phyloP scores from a whole-genome alignment of 2,797 vertebrate genomes.

The Picus viridis region DNA sequence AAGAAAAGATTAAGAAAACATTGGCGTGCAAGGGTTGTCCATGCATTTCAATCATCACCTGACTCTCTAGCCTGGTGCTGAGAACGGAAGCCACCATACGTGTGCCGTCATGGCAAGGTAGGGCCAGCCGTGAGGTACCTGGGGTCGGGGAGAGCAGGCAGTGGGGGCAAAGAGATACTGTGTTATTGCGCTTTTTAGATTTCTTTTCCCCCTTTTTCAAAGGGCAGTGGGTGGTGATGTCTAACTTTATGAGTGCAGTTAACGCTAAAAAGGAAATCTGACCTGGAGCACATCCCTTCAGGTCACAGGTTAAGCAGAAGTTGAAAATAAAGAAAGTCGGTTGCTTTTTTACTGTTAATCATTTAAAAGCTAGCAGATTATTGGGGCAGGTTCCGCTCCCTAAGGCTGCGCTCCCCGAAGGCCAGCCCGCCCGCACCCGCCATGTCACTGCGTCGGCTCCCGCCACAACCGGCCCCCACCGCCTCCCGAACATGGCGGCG shows the following conservation, averaged over 20 bases:
- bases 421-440: rapidly evolving
- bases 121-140: rapidly evolving
- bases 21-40: not conserved
- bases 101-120: not conserved
- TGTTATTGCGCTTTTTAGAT: too few relatives aligned
- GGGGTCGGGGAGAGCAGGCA: rapidly evolving
- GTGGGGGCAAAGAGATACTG: rapidly evolving
- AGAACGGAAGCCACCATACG: rapidly evolving
- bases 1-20: not conserved
- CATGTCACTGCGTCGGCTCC: not conserved
- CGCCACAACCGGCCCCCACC: not conserved
- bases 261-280: rapidly evolving
- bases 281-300: not conserved
- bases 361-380: not conserved
- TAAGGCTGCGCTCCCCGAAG: not conserved
- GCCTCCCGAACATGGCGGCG: not conserved
- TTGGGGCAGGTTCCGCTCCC: too few relatives aligned
- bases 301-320: not conserved
- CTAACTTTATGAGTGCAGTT: not conserved
- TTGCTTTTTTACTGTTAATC: too few relatives aligned
- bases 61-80: not conserved
- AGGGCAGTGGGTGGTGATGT: not conserved
- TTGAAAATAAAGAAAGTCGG: not conserved
- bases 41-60: rapidly evolving
- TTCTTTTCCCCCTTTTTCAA: too few relatives aligned